phyloP scores from a whole-genome alignment of 2,888 invertebrate species.

The Chrysotoxum bicinctum region DNA sequence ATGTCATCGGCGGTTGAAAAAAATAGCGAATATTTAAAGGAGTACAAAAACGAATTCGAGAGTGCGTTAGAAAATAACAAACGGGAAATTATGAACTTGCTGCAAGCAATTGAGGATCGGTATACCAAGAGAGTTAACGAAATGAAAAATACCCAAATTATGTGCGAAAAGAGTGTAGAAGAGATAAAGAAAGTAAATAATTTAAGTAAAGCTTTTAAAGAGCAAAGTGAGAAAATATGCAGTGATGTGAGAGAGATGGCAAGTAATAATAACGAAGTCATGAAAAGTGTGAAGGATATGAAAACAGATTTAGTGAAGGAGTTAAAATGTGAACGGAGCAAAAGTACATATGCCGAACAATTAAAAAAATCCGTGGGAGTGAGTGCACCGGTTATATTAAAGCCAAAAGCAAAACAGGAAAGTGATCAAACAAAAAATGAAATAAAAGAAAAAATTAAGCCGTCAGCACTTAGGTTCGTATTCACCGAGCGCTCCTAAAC shows the following conservation, averaged over 20 bases:
- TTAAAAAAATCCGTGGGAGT: too few species aligned
- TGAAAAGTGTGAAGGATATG: constrained; percentile 5
- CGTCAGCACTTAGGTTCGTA: too few species aligned
- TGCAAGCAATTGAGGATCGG: background rate
- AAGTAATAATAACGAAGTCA: background rate
- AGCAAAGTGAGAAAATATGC: background rate
- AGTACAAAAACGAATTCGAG: constrained; percentile 16
- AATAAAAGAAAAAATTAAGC: too few species aligned
- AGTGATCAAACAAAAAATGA: too few species aligned
- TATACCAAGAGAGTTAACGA: background rate
- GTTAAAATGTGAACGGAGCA: background rate
- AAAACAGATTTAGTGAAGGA: background rate
- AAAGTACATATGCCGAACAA: too few species aligned
- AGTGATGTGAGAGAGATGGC: background rate
- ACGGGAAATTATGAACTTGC: too few species aligned
- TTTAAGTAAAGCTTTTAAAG: too few species aligned
- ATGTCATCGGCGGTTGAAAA: background rate
- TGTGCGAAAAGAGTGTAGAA: background rate
- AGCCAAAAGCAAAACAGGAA: too few species aligned
- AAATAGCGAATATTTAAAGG: constrained; percentile 7
- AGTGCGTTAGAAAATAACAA: constrained; percentile 1
- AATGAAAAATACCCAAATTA: background rate
- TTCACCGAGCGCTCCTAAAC: too few species aligned
- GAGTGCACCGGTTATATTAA: too few species aligned
- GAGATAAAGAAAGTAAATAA: too few species aligned